Evolutionary conservation across 1,140 invertebrate species (phyloP).

Genomic region (Drosophila ficusphila): DNA sequence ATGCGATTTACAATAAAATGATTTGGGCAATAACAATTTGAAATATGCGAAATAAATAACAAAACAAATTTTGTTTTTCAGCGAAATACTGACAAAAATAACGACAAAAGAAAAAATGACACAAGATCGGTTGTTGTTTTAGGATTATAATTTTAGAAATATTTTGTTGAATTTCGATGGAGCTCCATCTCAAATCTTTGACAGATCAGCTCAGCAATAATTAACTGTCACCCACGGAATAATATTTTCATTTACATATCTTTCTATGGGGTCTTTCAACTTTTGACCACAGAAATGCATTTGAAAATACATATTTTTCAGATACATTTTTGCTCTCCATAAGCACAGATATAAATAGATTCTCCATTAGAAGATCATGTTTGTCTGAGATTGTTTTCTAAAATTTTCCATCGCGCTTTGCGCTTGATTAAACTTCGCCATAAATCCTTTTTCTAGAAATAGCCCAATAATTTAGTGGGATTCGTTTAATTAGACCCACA

Average conservation of each 20-base stretch:
- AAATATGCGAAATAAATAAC: conserved; percentile 27
- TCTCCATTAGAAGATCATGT: conserved; percentile 33
- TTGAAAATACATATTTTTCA: conserved; percentile 28
- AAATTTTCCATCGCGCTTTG: conserved; percentile 39
- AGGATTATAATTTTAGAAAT: conserved; percentile 34
- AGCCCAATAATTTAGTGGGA: not conserved
- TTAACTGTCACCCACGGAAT: conserved; percentile 11
- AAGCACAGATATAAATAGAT: conserved; percentile 33
- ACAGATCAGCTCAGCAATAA: conserved; percentile 18
- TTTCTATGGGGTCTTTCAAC: conserved; percentile 43
- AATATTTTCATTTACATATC: conserved; percentile 22
- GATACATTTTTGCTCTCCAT: conserved; percentile 23
- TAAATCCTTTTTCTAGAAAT: not conserved
- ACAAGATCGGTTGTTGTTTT: conserved; percentile 8
- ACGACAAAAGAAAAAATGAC: not conserved
- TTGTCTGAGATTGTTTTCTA: not conserved
- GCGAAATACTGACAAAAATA: not conserved
- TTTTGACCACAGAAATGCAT: conserved; percentile 44
- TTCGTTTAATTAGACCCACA: conserved; percentile 39
- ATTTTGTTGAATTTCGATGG: conserved; percentile 3
- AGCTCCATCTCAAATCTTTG: conserved; percentile 3
- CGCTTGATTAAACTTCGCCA: conserved; percentile 17
- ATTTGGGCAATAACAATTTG: conserved; percentile 32
- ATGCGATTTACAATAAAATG: conserved; percentile 21
- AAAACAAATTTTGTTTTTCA: conserved; percentile 24